A percentile compares a stretch with the other conserved stretches of the same genome.
Conservation (phyloP, 2,113 vertebrate genomes). For the Coracopsis vasa region DNA sequence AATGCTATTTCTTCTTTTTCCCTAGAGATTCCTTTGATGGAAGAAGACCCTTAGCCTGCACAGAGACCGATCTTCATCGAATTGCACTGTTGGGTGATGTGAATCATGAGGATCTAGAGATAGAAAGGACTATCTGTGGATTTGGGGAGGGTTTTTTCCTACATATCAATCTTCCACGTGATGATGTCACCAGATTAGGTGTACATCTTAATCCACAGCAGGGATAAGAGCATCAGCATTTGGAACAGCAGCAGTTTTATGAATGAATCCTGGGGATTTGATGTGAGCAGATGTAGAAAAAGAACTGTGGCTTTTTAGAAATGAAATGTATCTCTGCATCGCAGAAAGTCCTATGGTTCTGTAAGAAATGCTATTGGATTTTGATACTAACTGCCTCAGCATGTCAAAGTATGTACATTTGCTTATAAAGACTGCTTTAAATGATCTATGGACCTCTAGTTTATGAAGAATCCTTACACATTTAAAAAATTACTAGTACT, state of each 20-base stretch:
- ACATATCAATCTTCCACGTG: background rate
- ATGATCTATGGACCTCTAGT: constrained; percentile 38
- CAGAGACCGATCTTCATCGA: background rate
- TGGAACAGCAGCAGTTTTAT: constrained; percentile 40
- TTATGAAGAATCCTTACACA: constrained; percentile 19
- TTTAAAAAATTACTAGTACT: background rate
- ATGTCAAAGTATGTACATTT: constrained; percentile 68
- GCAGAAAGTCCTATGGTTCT: constrained; percentile 20
- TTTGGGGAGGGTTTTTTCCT: background rate
- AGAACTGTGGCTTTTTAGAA: constrained; percentile 28
- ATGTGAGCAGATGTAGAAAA: constrained; percentile 28
- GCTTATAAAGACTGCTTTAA: constrained; percentile 66
- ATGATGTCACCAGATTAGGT: constrained; percentile 10
- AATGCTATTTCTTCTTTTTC: constrained; percentile 11
- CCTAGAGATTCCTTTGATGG: constrained; percentile 87
- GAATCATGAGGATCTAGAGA: constrained; percentile 30
- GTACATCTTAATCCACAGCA: background rate
- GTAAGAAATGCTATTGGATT: constrained; percentile 29
- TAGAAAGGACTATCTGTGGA: constrained; percentile 49
- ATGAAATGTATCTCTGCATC: constrained; percentile 30
- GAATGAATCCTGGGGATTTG: constrained; percentile 63
- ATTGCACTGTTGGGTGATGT: background rate
- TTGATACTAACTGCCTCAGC: constrained; percentile 63
- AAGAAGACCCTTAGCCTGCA: constrained; percentile 73
- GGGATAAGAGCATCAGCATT: background rate